phyloP scores from a whole-genome alignment of 2,113 vertebrate species.

The Herpetotheres cachinnans region DNA sequence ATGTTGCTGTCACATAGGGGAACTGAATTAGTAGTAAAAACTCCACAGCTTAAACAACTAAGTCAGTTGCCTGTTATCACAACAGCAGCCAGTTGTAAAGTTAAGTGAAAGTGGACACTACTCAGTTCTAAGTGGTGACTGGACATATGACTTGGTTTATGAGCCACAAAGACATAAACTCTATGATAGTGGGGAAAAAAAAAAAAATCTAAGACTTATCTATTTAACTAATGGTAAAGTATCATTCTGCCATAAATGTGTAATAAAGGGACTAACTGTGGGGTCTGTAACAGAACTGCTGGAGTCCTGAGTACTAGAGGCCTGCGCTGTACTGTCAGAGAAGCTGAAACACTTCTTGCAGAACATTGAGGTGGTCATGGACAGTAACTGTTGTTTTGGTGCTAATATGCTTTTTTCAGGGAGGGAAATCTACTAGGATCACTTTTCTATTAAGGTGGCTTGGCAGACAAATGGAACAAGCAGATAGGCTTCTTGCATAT shows the following conservation, averaged over 20 bases:
- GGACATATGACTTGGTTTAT: not conserved
- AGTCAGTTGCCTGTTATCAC: not conserved
- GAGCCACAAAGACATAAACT: not conserved
- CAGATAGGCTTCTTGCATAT: not conserved
- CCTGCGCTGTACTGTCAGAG: not conserved
- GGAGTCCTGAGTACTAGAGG: not conserved
- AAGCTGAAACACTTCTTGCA: not conserved
- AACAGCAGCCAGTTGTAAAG: not conserved
- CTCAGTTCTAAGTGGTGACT: not conserved
- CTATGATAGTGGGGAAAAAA: not conserved
- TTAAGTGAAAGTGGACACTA: not conserved
- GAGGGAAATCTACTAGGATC: not conserved
- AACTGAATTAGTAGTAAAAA: not conserved
- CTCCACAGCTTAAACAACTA: not conserved
- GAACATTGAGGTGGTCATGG: not conserved
- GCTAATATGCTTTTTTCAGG: not conserved
- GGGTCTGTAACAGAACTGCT: not conserved
- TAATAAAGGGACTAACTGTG: not conserved
- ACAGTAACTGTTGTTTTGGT: slow-evolving; percentile 5
- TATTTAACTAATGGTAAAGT: not conserved
- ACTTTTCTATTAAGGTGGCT: not conserved
- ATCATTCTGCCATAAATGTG: not conserved
- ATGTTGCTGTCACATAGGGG: not conserved
- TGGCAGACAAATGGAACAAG: slow-evolving; percentile 18
- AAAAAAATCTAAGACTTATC: not conserved